phyloP scores from a whole-genome alignment of 2,888 invertebrate species.

The Meghimatium bilineatum region DNA sequence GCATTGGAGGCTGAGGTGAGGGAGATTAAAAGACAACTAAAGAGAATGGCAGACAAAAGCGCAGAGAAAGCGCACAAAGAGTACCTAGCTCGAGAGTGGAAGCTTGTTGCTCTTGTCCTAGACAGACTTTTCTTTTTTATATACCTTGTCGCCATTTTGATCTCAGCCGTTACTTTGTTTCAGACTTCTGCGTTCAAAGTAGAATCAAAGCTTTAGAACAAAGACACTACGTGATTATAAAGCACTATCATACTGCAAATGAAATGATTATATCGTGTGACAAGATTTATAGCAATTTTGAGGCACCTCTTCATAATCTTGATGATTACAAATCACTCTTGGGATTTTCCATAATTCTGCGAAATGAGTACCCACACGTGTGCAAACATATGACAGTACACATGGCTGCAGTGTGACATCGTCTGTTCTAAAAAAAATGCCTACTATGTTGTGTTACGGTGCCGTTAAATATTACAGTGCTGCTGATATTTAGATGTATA shows the following conservation, averaged over 20 bases:
- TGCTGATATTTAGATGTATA: not conserved
- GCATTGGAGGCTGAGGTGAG: conserved; percentile 70
- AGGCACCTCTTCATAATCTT: not conserved
- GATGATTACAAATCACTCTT: too few relatives aligned
- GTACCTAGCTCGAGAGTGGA: conserved; percentile 73
- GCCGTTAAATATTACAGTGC: not conserved
- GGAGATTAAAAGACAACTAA: conserved; percentile 69
- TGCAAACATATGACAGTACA: not conserved
- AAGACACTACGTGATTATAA: not conserved
- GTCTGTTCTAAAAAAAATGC: not conserved
- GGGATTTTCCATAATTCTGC: not conserved
- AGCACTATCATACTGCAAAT: not conserved
- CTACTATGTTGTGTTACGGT: not conserved
- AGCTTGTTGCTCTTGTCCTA: conserved; percentile 73
- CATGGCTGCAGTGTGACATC: not conserved
- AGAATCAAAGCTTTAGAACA: not conserved
- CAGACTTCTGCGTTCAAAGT: conserved; percentile 54
- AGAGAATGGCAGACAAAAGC: conserved; percentile 65
- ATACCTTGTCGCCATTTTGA: conserved; percentile 71
- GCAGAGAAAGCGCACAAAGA: conserved; percentile 68
- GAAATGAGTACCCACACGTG: too few relatives aligned
- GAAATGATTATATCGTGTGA: not conserved
- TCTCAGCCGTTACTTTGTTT: conserved; percentile 73
- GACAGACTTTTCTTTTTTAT: conserved; percentile 75
- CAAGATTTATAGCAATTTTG: not conserved